A percentile compares a stretch with the other conserved stretches of the same genome.
Evolutionary conservation across 1,140 invertebrate species (phyloP).

Genomic region (Drosophila aff.): DNA sequence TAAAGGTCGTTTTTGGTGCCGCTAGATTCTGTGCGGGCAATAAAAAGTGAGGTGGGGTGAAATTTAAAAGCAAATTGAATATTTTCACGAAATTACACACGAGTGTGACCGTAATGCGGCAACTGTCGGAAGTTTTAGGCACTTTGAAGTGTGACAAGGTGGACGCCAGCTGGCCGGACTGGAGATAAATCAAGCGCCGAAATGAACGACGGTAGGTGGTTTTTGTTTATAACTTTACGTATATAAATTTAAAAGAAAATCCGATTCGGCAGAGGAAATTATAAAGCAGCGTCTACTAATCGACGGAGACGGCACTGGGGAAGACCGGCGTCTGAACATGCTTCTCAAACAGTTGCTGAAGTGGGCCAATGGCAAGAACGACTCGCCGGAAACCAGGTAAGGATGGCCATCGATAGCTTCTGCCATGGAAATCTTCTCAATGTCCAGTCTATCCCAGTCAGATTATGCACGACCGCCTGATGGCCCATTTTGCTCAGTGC

Average conservation of each 20-base stretch:
- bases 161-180: conserved; percentile 1
- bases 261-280: conserved; percentile 90
- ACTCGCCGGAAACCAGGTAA: conserved; percentile 90
- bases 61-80: conserved; percentile 10
- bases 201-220: conserved; percentile 71
- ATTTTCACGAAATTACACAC: conserved; percentile 30
- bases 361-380: conserved; percentile 92
- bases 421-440: background rate
- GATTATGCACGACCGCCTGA: conserved; percentile 91
- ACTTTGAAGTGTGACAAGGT: conserved; percentile 1
- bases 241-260: background rate
- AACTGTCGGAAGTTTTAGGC: conserved; percentile 1
- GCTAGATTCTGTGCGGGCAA: background rate
- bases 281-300: conserved; percentile 95
- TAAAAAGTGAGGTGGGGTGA: background rate
- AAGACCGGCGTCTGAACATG: conserved; percentile 95
- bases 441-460: conserved; percentile 84
- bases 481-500: conserved; percentile 93
- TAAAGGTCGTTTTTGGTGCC: background rate
- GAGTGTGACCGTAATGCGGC: conserved; percentile 16
- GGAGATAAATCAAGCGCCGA: conserved; percentile 6
- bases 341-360: conserved; percentile 95
- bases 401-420: background rate
- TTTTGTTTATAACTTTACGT: conserved; percentile 4
- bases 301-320: conserved; percentile 98